These are phyloP conservation scores for Anthonomus grandis DNA, from an alignment of 1,140 invertebrate species.

Conservation along the genomic window DNA sequence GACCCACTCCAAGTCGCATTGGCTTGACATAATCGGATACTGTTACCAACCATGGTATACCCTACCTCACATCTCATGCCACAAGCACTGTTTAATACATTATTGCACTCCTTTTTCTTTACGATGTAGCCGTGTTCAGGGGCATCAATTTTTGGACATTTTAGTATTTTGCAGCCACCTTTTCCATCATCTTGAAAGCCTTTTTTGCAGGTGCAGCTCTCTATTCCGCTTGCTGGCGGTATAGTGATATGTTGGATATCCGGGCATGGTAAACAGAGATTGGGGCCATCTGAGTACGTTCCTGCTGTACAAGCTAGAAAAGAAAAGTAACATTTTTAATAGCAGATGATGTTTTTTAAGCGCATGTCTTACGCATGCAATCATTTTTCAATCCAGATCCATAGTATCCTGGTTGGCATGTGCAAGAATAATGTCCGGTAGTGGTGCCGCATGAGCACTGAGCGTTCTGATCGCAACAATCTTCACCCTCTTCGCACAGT, in stretches of 20 bases:
- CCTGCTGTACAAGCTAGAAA: slow-evolving; percentile 42
- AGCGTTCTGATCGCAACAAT: slow-evolving; percentile 58
- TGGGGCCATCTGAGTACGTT: slow-evolving; percentile 49
- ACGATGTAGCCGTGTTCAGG: slow-evolving; percentile 69
- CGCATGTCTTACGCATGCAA: slow-evolving; percentile 49
- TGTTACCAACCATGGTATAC: slow-evolving; percentile 61
- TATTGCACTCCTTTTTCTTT: slow-evolving; percentile 58
- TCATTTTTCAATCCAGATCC: slow-evolving; percentile 61
- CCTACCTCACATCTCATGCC: slow-evolving; percentile 66
- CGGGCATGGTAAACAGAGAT: slow-evolving; percentile 60
- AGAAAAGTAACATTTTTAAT: slow-evolving; percentile 1
- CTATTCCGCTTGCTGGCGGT: slow-evolving; percentile 51
- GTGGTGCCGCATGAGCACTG: slow-evolving; percentile 64
- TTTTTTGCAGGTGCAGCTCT: slow-evolving; percentile 58
- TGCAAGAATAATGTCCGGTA: slow-evolving; percentile 66
- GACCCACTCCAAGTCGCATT: slow-evolving; percentile 67
- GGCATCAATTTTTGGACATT: slow-evolving; percentile 57
- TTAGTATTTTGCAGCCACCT: slow-evolving; percentile 50
- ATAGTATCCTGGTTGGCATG: slow-evolving; percentile 64
- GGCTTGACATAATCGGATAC: slow-evolving; percentile 62
- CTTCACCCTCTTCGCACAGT: slow-evolving; percentile 53
- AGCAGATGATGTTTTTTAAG: background rate
- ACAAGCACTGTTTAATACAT: slow-evolving; percentile 68
- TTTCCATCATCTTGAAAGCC: slow-evolving; percentile 40
- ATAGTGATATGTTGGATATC: slow-evolving; percentile 61